A percentile compares a stretch with the other conserved stretches of the same genome.
phyloP scores from a whole-genome alignment of 2,113 vertebrate species.

The Abramis brama region DNA sequence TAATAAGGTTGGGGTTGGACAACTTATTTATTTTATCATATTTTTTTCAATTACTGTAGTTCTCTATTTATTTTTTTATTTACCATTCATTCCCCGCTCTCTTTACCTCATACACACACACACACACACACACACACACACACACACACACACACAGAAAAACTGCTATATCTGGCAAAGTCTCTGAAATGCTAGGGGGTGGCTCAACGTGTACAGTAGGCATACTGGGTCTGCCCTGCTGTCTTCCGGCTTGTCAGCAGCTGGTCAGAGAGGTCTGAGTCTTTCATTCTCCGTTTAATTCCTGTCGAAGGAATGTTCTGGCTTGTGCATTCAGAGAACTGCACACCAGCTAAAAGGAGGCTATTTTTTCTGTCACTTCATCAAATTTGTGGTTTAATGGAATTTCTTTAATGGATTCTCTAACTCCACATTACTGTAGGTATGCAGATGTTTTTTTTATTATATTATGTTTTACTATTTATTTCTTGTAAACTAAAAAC shows the following conservation, averaged over 20 bases:
- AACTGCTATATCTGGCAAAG: conserved; percentile 65
- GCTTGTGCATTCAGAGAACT: conserved; percentile 21
- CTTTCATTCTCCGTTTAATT: conserved; percentile 61
- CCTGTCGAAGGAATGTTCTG: conserved; percentile 55
- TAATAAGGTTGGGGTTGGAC: not conserved
- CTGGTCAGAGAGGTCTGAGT: conserved; percentile 66
- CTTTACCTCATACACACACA: conserved; percentile 1
- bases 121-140: conserved; percentile 27
- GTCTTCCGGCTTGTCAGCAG: conserved; percentile 68
- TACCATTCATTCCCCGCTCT: not conserved
- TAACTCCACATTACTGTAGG: conserved; percentile 19
- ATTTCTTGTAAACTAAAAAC: conserved; percentile 58
- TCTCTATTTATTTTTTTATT: not conserved
- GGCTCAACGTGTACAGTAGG: conserved; percentile 59
- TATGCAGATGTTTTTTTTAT: conserved; percentile 32
- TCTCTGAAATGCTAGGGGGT: conserved; percentile 64
- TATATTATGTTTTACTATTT: not conserved
- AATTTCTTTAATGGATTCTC: conserved; percentile 8
- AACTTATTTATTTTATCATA: no score
- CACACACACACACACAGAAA: conserved; percentile 30
- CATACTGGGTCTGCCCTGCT: conserved; percentile 64
- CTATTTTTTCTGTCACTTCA: not conserved
- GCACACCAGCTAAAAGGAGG: not conserved
- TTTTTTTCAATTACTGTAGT: no score
- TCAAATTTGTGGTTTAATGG: not conserved